These are phyloP conservation scores for Delia radicum DNA, from an alignment of 1,140 invertebrate genomes.

Conservation along the genomic window DNA sequence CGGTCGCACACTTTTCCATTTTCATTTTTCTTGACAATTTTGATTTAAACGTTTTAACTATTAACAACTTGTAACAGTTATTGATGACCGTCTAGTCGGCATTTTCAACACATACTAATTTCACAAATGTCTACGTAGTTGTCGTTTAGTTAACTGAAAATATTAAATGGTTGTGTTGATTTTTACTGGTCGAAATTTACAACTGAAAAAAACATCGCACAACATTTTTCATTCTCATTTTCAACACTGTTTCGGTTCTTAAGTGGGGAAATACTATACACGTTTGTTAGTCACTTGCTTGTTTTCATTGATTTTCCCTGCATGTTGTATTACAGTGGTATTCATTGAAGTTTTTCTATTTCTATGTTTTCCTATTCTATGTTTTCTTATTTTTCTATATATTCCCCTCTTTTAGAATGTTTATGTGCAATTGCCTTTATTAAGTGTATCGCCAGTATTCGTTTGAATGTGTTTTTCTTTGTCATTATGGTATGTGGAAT, in stretches of 20 bases:
- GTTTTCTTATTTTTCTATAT: no score
- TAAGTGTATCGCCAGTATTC: neutral
- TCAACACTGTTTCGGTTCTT: no score
- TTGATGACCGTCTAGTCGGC: constrained; percentile 10
- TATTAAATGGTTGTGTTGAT: neutral
- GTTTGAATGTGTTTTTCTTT: neutral
- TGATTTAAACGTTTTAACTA: neutral
- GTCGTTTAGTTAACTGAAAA: neutral
- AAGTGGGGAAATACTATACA: no score
- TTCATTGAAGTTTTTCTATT: neutral
- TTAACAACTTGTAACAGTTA: neutral
- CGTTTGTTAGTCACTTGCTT: no score
- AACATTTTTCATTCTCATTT: neutral
- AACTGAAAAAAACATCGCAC: neutral
- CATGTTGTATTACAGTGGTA: neutral
- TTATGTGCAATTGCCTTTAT: no score
- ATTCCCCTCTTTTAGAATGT: no score
- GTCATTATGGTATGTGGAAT: neutral
- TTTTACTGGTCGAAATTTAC: neutral
- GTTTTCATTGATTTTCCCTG: no score
- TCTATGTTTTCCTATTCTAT: no score
- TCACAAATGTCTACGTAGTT: neutral
- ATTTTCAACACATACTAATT: constrained; percentile 25
- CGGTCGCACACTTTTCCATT: neutral
- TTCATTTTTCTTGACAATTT: neutral